Conservation (phyloP, 92 coral and sea anemone species). For the Siderastrea radians region DNA sequence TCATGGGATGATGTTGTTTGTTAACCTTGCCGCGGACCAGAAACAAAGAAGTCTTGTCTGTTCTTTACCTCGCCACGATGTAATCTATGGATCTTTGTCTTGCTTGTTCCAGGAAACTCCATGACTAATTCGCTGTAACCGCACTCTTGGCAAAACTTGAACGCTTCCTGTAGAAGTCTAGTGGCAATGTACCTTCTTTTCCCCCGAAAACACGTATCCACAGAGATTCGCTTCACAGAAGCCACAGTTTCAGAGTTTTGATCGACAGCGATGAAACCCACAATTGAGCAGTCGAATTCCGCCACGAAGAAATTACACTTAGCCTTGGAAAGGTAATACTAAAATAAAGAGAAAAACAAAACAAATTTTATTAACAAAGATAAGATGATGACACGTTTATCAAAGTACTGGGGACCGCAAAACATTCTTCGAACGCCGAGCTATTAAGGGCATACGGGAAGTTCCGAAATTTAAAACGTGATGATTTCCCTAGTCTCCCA, state of each 20-base stretch:
- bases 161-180: conserved; percentile 53
- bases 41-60: conserved; percentile 14
- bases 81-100: conserved; percentile 11
- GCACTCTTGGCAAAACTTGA: conserved; percentile 50
- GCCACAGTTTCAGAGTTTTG: conserved; percentile 54
- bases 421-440: background rate
- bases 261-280: conserved; percentile 64
- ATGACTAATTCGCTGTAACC: conserved; percentile 43
- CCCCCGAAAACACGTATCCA: conserved; percentile 48
- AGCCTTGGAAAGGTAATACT: conserved; percentile 53
- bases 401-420: conserved; percentile 13
- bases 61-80: conserved; percentile 19
- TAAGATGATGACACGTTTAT: background rate
- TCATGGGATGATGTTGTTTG: background rate
- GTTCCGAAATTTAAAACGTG: background rate
- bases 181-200: conserved; percentile 39
- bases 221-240: conserved; percentile 45
- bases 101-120: conserved; percentile 39
- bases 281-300: conserved; percentile 54
- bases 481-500: background rate
- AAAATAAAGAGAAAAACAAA: background rate
- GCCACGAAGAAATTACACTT: conserved; percentile 58
- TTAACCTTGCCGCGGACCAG: conserved; percentile 22
- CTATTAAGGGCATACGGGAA: background rate
- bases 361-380: background rate